phyloP scores from a whole-genome alignment of 2,888 invertebrate genomes.

The Dinocampus coccinellae region DNA sequence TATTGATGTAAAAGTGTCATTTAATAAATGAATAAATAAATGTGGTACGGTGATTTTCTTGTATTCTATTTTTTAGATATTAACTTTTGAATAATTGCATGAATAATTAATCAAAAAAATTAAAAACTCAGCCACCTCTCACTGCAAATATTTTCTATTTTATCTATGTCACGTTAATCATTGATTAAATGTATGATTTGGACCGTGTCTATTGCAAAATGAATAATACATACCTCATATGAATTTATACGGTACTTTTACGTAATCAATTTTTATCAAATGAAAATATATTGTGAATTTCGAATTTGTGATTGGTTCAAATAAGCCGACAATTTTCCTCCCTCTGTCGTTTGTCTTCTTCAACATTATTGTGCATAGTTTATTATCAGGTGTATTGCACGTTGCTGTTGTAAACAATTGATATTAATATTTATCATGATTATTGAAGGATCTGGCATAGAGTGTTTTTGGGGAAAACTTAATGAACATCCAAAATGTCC shows the following conservation, averaged over 20 bases:
- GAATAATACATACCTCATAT: no score
- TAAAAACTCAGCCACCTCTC: background rate
- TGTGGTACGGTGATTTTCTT: background rate
- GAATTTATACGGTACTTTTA: no score
- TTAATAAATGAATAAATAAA: background rate
- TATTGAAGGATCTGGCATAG: conserved; percentile 44
- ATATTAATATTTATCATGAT: conserved; percentile 30
- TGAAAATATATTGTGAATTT: no score
- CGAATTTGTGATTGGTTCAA: no score
- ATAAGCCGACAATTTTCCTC: no score
- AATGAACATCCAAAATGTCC: conserved; percentile 78
- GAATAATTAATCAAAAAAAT: background rate
- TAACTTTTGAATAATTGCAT: background rate
- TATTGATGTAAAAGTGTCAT: background rate
- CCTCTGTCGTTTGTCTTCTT: no score
- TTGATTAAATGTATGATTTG: no score
- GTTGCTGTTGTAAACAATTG: background rate
- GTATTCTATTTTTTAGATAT: background rate
- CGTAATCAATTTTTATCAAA: no score
- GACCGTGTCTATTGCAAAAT: no score
- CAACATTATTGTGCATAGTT: no score
- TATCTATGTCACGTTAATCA: no score
- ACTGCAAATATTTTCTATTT: background rate
- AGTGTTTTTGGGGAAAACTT: conserved; percentile 69
- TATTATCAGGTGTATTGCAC: no score